A percentile compares a stretch with the other conserved stretches of the same genome.
phyloP scores from a whole-genome alignment of 2,113 vertebrate species.

The Butorides virescens region DNA sequence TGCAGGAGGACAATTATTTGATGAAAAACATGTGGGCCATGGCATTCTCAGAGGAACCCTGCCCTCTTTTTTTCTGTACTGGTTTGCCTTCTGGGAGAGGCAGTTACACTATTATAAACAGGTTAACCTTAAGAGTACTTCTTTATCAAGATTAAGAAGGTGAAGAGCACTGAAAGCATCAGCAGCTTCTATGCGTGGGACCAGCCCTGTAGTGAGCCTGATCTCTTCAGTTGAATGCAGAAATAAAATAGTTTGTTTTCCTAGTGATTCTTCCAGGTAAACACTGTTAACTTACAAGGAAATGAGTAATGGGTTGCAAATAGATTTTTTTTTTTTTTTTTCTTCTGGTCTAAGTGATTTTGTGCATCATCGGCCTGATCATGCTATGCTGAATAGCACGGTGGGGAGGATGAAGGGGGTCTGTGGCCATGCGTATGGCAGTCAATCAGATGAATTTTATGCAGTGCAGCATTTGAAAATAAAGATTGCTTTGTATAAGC shows the following conservation, averaged over 20 bases:
- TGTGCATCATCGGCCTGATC: background rate
- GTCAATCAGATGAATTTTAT: background rate
- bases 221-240: background rate
- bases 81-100: background rate
- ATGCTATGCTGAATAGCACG: background rate
- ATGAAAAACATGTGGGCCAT: background rate
- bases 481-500: background rate
- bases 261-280: background rate
- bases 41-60: background rate
- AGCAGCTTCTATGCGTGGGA: background rate
- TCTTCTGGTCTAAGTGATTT: background rate
- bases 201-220: background rate
- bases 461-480: constrained; percentile 17
- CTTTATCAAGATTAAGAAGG: background rate
- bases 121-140: background rate
- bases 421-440: background rate
- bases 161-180: background rate
- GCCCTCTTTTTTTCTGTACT: background rate
- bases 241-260: background rate
- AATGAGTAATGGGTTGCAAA: background rate
- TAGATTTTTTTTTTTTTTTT: background rate
- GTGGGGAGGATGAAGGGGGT: background rate
- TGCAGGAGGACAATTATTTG: background rate
- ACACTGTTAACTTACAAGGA: background rate
- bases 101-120: background rate